Base-by-base conservation (phyloP, 1,140 invertebrate species). In the Drosophila dunni region DNA sequence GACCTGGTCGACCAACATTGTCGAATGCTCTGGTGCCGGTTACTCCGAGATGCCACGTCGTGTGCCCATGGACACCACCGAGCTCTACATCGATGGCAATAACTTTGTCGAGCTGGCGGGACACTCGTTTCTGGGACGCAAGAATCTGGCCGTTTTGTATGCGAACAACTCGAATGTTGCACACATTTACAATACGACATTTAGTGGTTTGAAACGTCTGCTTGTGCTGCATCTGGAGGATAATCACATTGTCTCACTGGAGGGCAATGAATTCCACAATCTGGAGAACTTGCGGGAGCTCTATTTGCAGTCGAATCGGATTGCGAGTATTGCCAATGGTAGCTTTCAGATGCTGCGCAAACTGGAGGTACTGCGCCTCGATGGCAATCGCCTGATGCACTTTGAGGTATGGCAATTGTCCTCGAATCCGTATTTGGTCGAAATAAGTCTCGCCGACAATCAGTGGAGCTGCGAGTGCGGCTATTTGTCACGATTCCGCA, bases 1-100 rank as follows among this genome's bases (percentile, higher is more conserved):
- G 91, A 96, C 96, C 40, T 98, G 97, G 97, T 96, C 96, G 11
- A 96, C 96, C 10, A 98, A 98, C 92, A 97, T 98, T 60, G 97
- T 98, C 11, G 97, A 98, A 92, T 98, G 97, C 93, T 97, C 97
- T 0, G 95, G 95, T 40, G 95, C 95, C 40, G 95, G 95, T 61
- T 97, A 97, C 93, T 94, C 94, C 0, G 94, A 96, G 92, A 96
- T 98, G 93, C 97, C 97, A 1, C 95, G 95, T 44, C 95, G 95
- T 58, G 97, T 98, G 84, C 97, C 97, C 45, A 98, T 98, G 97
- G 97, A 98, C 93, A 97, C 97, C 66, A 98, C 97, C 8, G 97
- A 98, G 94, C 94, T 98, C 50, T 98, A 98, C 93, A 94, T 98
- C 63, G 97, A 98, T 91, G 97, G 97, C 61, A 98, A 98, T 91